Base-by-base conservation (phyloP, 2,113 vertebrate genomes). In the Onychostoma macrolepis region DNA sequence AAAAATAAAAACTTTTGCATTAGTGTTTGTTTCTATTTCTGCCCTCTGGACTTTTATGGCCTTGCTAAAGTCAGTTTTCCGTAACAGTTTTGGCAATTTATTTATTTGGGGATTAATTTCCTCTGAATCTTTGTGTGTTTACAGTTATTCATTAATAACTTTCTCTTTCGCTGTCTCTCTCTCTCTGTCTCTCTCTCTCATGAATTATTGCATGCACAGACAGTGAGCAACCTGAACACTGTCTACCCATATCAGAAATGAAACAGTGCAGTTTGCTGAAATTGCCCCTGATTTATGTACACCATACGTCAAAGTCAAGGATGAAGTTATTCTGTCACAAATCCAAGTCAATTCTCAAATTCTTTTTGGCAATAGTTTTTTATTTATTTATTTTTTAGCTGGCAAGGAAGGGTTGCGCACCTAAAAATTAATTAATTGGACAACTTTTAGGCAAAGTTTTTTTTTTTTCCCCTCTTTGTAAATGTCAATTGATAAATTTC, bases 11-110 rank as follows among this genome's bases (percentile, higher is more conserved):
- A 36, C 6, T 81, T 65, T 15, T 45, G n/a, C 28, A 19, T 43
- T 45, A 65, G 15, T 19, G 12, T 45, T 67, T 45, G 17, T 17
- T 82, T 82, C n/a, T 17, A 3, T 50, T 6, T 48, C 28, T 83
- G 61, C 80, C 17, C 43, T n/a, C 26, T 69, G 58, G 63, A 69
- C 43, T 30, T 45, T 50, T n/a, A 28, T n/a, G 38, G 80, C 80
- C 19, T 67, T 33, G 80, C 63, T 71, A 24, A 67, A 63, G 41
- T 83, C 80, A 69, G 80, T 69, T 83, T 83, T 24, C 38, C 43
- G 12, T 24, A 80, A 63, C 56, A 58, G 30, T 33, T 53, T 26
- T 61, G 24, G 7, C 38, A 81, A 61, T 81, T 15, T 53, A 78
- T 65, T 38, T 7, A 82, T 43, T 19, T 30, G 12, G n/a, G 61